Conservation (phyloP, 1,140 invertebrate species). For the Nebria ingens region DNA sequence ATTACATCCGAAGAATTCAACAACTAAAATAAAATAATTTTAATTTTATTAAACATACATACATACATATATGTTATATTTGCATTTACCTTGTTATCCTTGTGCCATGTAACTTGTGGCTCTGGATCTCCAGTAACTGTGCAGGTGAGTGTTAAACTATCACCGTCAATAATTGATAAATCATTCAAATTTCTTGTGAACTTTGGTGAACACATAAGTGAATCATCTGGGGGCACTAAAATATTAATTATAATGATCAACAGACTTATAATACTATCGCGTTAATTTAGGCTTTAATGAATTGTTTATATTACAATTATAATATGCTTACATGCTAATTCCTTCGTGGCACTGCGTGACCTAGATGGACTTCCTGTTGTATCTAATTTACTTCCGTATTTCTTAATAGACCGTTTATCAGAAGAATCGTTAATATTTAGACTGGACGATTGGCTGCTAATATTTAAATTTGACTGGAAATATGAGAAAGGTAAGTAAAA, state of each 20-base stretch:
- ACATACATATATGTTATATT: neutral
- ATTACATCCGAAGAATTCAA: constrained; percentile 73
- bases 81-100: constrained; percentile 55
- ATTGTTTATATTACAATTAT: neutral
- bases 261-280: too few relatives aligned
- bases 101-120: constrained; percentile 78
- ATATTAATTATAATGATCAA: too few relatives aligned
- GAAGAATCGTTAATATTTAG: constrained; percentile 24
- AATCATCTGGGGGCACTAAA: constrained; percentile 72
- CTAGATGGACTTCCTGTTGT: constrained; percentile 62
- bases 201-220: constrained; percentile 71
- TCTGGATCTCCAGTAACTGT: constrained; percentile 84
- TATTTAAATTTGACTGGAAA: neutral
- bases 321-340: constrained; percentile 64
- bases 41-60: constrained; percentile 10
- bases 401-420: constrained; percentile 49
- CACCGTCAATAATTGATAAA: constrained; percentile 67
- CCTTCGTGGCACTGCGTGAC: constrained; percentile 82
- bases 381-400: constrained; percentile 66
- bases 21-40: constrained; percentile 29
- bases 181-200: constrained; percentile 65
- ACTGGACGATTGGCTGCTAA: constrained; percentile 20
- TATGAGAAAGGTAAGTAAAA: neutral
- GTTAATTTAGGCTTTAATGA: neutral
- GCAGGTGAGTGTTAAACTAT: constrained; percentile 63